phyloP scores from a whole-genome alignment of 2,888 invertebrate species.

The Nemotelus pantherinus region DNA sequence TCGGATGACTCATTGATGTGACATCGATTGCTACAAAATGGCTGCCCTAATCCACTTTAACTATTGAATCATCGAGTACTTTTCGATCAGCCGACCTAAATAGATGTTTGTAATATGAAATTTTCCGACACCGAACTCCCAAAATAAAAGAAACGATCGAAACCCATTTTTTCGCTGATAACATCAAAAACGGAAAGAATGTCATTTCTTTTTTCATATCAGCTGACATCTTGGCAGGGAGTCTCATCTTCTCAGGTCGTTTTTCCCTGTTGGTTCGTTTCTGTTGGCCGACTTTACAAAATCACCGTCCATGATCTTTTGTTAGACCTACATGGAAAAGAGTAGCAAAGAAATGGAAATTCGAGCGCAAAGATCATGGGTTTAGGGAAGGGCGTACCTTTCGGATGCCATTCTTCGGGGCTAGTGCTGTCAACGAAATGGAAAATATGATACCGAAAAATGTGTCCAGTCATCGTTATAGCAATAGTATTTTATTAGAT shows the following conservation, averaged over 20 bases:
- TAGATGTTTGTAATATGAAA: neutral
- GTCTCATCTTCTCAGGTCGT: neutral
- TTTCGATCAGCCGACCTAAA: neutral
- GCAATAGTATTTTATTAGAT: conserved; percentile 22
- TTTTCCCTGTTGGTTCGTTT: neutral
- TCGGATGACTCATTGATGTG: conserved; percentile 3
- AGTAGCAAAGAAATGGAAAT: neutral
- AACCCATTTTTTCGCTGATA: conserved; percentile 9
- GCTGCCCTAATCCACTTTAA: conserved; percentile 2
- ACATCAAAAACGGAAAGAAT: neutral
- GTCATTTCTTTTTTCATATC: conserved; percentile 8
- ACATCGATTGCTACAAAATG: conserved; percentile 1
- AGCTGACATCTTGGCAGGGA: conserved; percentile 8
- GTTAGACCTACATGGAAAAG: neutral
- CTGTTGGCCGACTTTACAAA: neutral
- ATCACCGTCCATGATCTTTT: neutral
- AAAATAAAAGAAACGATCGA: neutral
- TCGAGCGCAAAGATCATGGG: neutral
- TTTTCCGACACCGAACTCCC: neutral
- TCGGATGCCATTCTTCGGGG: neutral
- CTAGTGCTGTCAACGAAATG: conserved; percentile 1
- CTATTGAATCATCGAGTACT: conserved; percentile 6
- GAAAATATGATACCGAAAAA: conserved; percentile 10
- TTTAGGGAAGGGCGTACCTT: neutral
- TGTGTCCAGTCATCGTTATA: conserved; percentile 11